These are phyloP conservation scores for Brassicogethes aeneus DNA, from an alignment of 2,888 invertebrate species.

Conservation along the genomic window DNA sequence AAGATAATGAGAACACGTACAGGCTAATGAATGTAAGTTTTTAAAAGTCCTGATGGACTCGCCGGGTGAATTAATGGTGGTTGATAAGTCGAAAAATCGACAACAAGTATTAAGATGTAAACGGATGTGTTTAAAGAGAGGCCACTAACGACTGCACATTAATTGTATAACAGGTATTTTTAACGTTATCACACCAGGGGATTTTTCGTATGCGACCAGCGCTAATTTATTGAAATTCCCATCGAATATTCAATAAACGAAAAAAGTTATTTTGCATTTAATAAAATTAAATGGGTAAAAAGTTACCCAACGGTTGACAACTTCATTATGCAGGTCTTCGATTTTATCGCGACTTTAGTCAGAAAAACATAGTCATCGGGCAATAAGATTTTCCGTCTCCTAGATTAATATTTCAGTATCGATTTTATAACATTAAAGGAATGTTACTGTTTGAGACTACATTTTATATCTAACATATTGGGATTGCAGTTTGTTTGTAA, in stretches of 20 bases:
- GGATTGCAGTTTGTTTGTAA: too few relatives aligned
- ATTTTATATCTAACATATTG: too few relatives aligned
- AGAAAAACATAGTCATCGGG: too few relatives aligned
- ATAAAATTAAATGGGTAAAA: not conserved
- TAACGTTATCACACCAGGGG: not conserved
- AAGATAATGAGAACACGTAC: slow-evolving; percentile 1
- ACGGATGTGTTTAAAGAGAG: slow-evolving; percentile 20
- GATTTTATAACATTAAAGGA: too few relatives aligned
- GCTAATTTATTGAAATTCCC: not conserved
- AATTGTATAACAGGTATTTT: not conserved
- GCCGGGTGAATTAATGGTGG: slow-evolving; percentile 13
- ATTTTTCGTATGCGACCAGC: not conserved
- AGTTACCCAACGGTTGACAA: not conserved
- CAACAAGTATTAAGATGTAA: slow-evolving; percentile 24
- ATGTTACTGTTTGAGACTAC: too few relatives aligned
- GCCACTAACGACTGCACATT: slow-evolving; percentile 18
- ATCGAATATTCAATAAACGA: not conserved
- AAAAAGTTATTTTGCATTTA: not conserved
- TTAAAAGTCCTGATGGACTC: not conserved
- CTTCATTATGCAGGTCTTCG: too few relatives aligned
- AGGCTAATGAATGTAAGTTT: not conserved
- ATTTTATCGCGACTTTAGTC: too few relatives aligned
- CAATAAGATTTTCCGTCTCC: too few relatives aligned
- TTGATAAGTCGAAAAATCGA: slow-evolving; percentile 20
- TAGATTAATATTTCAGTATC: too few relatives aligned